Evolutionary conservation across 2,888 invertebrate species (phyloP).

Genomic region (Caenorhabditis virilis): DNA sequence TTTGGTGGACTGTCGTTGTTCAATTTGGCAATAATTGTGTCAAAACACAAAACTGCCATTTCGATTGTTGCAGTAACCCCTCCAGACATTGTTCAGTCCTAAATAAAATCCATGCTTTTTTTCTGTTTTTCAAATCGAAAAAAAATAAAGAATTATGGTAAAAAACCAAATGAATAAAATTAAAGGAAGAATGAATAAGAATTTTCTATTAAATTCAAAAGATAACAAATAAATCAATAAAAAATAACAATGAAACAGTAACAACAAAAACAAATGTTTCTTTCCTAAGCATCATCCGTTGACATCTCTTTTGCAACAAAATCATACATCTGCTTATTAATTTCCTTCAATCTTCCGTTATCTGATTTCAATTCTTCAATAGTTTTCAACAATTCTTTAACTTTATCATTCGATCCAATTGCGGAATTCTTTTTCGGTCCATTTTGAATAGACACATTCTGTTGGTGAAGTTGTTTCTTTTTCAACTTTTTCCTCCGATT

Average conservation of each 20-base stretch:
- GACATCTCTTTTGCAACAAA: slow-evolving; percentile 44
- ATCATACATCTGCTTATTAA: slow-evolving; percentile 47
- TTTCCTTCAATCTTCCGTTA: slow-evolving; percentile 32
- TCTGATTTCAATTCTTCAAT: slow-evolving; percentile 33
- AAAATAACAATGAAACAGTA: slow-evolving; percentile 12
- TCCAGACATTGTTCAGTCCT: neutral
- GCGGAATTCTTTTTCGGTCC: too few relatives aligned
- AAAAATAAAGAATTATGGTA: neutral
- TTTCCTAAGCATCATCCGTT: slow-evolving; percentile 2
- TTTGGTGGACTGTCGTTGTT: neutral
- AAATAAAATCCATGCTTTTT: too few relatives aligned
- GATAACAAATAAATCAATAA: slow-evolving; percentile 9
- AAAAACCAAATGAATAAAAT: neutral
- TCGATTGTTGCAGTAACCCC: slow-evolving; percentile 77
- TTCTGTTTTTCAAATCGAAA: too few relatives aligned
- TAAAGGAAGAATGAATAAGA: neutral
- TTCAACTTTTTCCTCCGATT: slow-evolving; percentile 17
- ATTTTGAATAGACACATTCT: too few relatives aligned
- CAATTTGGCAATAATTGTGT: slow-evolving; percentile 76
- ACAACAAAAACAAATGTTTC: neutral
- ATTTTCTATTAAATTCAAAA: neutral
- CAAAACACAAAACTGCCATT: slow-evolving; percentile 99
- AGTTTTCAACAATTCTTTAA: slow-evolving; percentile 5
- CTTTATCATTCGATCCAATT: neutral
- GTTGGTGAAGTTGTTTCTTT: too few relatives aligned